Evolutionary conservation across 1,140 invertebrate species (phyloP).

Genomic region (Leptoteleia sp.): DNA sequence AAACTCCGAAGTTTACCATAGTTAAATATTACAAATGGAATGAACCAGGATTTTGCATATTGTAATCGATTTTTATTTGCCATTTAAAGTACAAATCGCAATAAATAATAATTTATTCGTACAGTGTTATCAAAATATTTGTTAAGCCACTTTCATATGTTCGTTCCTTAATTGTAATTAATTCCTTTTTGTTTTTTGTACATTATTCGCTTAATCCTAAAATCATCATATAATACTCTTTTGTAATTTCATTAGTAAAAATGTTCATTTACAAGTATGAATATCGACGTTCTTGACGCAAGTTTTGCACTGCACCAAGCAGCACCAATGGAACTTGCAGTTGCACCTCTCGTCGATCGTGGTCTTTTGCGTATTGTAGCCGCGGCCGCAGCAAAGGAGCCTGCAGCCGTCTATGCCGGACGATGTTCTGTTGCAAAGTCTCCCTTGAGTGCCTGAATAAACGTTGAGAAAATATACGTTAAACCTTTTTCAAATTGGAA

Average conservation of each 20-base stretch:
- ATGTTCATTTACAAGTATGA: slow-evolving; percentile 91
- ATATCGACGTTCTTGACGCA: slow-evolving; percentile 94
- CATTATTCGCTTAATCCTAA: no score
- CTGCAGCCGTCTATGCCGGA: slow-evolving; percentile 97
- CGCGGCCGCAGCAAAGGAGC: slow-evolving; percentile 97
- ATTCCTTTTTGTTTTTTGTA: no score
- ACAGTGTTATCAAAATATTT: not conserved
- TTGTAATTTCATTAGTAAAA: not conserved
- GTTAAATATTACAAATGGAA: no score
- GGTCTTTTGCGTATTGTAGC: slow-evolving; percentile 91
- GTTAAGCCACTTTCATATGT: no score
- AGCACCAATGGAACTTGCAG: slow-evolving; percentile 98
- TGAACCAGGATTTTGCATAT: no score
- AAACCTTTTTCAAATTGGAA: slow-evolving; percentile 16
- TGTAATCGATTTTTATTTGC: no score
- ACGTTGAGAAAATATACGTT: not conserved
- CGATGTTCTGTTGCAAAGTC: slow-evolving; percentile 95
- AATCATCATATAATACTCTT: no score
- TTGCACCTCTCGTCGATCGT: slow-evolving; percentile 93
- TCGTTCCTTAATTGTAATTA: no score
- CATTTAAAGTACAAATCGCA: not conserved
- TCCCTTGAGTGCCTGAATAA: slow-evolving; percentile 89
- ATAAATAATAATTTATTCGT: not conserved
- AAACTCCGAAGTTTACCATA: no score
- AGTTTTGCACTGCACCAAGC: slow-evolving; percentile 96